These are phyloP conservation scores for Coleophora flavipennella DNA, from an alignment of 2,888 invertebrate species.

Conservation along the genomic window DNA sequence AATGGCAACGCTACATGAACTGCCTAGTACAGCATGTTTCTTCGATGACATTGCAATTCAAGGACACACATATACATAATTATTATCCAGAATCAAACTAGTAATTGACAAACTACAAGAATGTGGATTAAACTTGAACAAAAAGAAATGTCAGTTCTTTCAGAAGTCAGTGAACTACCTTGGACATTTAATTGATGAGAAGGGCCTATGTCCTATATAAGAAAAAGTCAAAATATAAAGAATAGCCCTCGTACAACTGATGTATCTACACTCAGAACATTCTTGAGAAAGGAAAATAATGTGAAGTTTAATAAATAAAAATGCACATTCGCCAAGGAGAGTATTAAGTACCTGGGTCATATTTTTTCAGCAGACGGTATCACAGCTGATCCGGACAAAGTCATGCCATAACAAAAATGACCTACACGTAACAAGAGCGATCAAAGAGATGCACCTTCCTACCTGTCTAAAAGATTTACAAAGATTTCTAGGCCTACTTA, in stretches of 20 bases:
- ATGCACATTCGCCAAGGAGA: too few relatives aligned
- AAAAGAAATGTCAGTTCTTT: not conserved
- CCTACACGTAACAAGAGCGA: too few relatives aligned
- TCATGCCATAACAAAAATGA: too few relatives aligned
- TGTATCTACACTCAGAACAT: not conserved
- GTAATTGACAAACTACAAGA: not conserved
- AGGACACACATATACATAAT: not conserved
- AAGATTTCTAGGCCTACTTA: too few relatives aligned
- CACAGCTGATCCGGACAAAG: too few relatives aligned
- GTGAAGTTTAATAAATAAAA: too few relatives aligned
- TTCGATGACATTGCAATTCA: conserved; percentile 2
- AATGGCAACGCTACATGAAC: conserved; percentile 2
- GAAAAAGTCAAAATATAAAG: not conserved
- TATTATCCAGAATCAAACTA: not conserved
- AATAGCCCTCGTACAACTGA: not conserved
- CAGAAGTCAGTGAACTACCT: conserved; percentile 2
- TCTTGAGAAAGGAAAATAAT: not conserved
- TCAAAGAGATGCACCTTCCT: too few relatives aligned
- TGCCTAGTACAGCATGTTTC: conserved; percentile 2
- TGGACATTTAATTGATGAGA: not conserved
- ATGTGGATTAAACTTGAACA: not conserved
- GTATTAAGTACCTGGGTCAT: too few relatives aligned
- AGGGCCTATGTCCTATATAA: not conserved
- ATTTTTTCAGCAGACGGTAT: too few relatives aligned
- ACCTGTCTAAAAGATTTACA: too few relatives aligned